Conservation (phyloP, 1,140 invertebrate species). For the Drepana arcuata region DNA sequence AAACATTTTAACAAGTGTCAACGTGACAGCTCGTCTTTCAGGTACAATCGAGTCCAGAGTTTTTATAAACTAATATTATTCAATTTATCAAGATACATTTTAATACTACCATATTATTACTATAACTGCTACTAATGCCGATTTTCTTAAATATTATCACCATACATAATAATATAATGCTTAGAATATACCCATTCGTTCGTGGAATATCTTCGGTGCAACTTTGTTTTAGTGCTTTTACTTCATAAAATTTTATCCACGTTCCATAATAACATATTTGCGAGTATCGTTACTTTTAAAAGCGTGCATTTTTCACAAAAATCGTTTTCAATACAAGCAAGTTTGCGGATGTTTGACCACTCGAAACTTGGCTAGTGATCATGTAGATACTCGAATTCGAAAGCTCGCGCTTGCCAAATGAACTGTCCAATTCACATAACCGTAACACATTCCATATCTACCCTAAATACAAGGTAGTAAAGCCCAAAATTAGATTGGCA, state of each 20-base stretch:
- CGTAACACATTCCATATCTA: too few relatives aligned
- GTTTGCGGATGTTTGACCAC: conserved; percentile 9
- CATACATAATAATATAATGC: not conserved
- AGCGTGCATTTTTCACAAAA: not conserved
- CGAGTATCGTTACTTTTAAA: not conserved
- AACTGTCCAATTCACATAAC: conserved; percentile 7
- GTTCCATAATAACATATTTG: not conserved
- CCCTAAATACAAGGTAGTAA: too few relatives aligned
- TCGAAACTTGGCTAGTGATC: conserved; percentile 17
- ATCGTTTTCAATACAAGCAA: conserved; percentile 6
- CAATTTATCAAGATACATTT: too few relatives aligned
- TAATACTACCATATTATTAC: too few relatives aligned
- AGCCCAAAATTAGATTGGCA: too few relatives aligned
- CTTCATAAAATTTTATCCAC: not conserved
- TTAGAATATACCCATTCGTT: not conserved
- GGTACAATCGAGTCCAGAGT: too few relatives aligned
- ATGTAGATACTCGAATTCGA: conserved; percentile 14
- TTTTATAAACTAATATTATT: too few relatives aligned
- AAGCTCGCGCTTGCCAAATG: conserved; percentile 19
- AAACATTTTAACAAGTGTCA: too few relatives aligned
- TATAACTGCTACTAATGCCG: too few relatives aligned
- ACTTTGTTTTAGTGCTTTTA: not conserved
- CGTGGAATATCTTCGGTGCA: not conserved
- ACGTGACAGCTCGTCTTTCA: too few relatives aligned
- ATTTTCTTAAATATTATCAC: too few relatives aligned